Evolutionary conservation across 2,113 vertebrate species (phyloP).

Genomic region (Cnemophilus loriae): DNA sequence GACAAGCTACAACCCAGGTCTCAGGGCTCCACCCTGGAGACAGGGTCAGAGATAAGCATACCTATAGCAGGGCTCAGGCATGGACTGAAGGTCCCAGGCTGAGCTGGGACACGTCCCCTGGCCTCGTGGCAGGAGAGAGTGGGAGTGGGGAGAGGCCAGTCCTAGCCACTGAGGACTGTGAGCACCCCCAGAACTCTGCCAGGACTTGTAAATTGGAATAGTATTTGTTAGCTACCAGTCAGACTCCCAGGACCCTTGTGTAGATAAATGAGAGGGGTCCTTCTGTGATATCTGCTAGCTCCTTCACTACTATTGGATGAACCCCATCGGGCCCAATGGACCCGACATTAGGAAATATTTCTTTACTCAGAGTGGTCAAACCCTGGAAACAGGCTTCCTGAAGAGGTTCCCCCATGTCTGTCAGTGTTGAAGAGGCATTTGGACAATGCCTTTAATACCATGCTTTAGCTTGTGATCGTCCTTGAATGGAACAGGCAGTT

Average conservation of each 20-base stretch:
- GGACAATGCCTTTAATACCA: background rate
- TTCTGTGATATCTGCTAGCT: background rate
- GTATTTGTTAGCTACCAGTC: background rate
- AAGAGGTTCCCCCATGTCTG: background rate
- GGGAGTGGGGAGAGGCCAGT: background rate
- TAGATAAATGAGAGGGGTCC: background rate
- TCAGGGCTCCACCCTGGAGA: rapidly evolving
- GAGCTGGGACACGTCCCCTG: rapidly evolving
- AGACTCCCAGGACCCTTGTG: background rate
- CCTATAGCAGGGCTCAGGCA: background rate
- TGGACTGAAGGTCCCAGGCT: background rate
- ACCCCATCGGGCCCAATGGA: background rate
- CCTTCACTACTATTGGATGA: background rate
- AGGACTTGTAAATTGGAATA: background rate
- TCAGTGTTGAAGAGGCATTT: background rate
- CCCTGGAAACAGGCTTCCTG: background rate
- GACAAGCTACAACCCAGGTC: rapidly evolving
- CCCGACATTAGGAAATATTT: background rate
- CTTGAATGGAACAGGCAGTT: background rate
- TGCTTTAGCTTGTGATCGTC: background rate
- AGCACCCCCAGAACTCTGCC: too few relatives aligned
- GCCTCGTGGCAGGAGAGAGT: background rate
- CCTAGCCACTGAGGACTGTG: background rate
- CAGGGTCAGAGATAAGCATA: background rate
- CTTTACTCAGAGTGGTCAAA: background rate